These are phyloP conservation scores for Magallana angulata DNA, from an alignment of 1,140 invertebrate genomes.

Conservation along the genomic window DNA sequence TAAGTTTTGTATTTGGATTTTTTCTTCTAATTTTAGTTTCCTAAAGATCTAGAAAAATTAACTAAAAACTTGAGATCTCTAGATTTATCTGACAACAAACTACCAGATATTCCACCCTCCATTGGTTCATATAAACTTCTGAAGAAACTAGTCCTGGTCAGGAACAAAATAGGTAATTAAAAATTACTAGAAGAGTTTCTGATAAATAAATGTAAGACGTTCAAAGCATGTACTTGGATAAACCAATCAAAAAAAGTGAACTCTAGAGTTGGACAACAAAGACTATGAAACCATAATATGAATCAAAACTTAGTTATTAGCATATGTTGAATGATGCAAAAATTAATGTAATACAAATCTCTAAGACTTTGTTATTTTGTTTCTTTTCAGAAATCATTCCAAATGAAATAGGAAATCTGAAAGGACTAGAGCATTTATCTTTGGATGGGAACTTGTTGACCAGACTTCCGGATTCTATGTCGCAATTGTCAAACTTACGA, in stretches of 20 bases:
- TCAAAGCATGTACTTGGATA: too few relatives aligned
- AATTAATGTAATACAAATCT: too few relatives aligned
- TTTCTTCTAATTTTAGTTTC: slow-evolving; percentile 76
- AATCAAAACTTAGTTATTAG: too few relatives aligned
- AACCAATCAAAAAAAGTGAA: too few relatives aligned
- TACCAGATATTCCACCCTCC: slow-evolving; percentile 87
- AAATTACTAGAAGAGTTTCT: not conserved
- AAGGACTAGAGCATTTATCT: slow-evolving; percentile 91
- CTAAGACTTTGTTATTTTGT: not conserved
- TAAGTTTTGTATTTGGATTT: not conserved
- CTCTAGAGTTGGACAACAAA: too few relatives aligned
- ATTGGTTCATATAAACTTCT: slow-evolving; percentile 89
- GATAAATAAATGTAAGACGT: too few relatives aligned
- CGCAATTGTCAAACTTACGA: slow-evolving; percentile 80
- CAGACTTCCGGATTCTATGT: slow-evolving; percentile 85
- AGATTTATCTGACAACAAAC: slow-evolving; percentile 95
- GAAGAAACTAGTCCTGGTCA: slow-evolving; percentile 89
- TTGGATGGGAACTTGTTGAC: slow-evolving; percentile 86
- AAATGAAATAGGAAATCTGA: slow-evolving; percentile 86
- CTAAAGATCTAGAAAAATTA: slow-evolving; percentile 79
- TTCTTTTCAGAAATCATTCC: slow-evolving; percentile 83
- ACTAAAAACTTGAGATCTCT: slow-evolving; percentile 89
- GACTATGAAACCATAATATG: too few relatives aligned
- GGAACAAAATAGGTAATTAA: slow-evolving; percentile 80
- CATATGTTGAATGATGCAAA: too few relatives aligned